Conservation (phyloP, 2,113 vertebrate species). For the Zosterops japonicus region DNA sequence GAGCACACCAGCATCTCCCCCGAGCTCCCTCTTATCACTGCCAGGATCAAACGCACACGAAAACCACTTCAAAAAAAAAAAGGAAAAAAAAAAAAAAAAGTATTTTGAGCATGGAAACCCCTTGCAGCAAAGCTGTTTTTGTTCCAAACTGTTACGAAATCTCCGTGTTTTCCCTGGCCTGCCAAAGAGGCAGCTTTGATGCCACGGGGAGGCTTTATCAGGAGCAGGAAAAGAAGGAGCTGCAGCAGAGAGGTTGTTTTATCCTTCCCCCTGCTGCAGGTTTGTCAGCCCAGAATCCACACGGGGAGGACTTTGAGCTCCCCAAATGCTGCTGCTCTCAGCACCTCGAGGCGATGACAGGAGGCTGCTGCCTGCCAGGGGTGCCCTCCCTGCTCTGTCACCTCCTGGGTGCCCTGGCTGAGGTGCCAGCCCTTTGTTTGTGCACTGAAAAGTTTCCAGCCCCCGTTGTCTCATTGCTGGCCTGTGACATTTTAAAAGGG, state of each 20-base stretch:
- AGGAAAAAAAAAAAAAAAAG: background rate
- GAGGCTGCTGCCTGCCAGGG: background rate
- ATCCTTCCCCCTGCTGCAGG: background rate
- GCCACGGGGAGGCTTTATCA: background rate
- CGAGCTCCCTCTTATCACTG: background rate
- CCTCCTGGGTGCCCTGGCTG: background rate
- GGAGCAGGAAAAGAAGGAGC: background rate
- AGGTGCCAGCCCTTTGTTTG: background rate
- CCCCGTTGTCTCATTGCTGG: background rate
- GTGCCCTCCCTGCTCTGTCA: background rate
- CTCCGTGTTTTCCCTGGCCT: slow-evolving; percentile 5
- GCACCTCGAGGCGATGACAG: background rate
- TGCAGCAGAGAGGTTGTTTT: background rate
- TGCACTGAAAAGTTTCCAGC: background rate
- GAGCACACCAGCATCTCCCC: background rate
- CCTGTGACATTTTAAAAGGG: background rate
- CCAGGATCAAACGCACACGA: background rate
- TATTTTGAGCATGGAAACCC: slow-evolving; percentile 26
- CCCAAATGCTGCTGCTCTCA: background rate
- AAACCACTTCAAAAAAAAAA: slow-evolving; percentile 33
- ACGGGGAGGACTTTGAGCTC: background rate
- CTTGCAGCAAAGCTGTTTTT: slow-evolving; percentile 41
- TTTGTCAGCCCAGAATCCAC: fast-evolving
- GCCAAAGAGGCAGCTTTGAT: slow-evolving; percentile 32
- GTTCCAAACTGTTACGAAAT: slow-evolving; percentile 24